These are phyloP conservation scores for Plagodis pulveraria DNA, from an alignment of 2,888 invertebrate genomes.

Conservation along the genomic window DNA sequence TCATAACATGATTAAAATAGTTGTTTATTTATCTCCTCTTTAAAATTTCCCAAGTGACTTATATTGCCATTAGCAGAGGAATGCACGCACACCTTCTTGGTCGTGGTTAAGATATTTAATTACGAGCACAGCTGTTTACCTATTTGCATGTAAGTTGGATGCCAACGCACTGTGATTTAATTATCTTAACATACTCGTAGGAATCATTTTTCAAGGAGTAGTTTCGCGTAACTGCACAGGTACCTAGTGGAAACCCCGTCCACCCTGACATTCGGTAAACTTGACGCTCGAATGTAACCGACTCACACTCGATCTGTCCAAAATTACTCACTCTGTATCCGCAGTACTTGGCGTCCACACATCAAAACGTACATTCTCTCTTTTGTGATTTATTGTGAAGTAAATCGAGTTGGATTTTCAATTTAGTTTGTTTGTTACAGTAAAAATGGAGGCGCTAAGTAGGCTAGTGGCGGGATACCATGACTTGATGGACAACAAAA, in stretches of 20 bases:
- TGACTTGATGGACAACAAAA: slow-evolving; percentile 93
- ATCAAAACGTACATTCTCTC: slow-evolving; percentile 14
- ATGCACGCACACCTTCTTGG: slow-evolving; percentile 8
- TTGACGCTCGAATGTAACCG: slow-evolving; percentile 49
- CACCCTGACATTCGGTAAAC: slow-evolving; percentile 71
- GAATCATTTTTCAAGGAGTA: slow-evolving; percentile 23
- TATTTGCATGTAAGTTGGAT: slow-evolving; percentile 10
- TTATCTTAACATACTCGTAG: slow-evolving; percentile 18
- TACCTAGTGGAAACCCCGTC: slow-evolving; percentile 47
- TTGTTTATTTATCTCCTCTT: not conserved
- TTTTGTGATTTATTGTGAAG: slow-evolving; percentile 3
- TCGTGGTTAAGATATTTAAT: slow-evolving; percentile 13
- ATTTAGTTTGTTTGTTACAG: slow-evolving; percentile 61
- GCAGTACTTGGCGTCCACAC: slow-evolving; percentile 40
- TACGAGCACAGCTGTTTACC: slow-evolving; percentile 20
- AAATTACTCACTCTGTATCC: slow-evolving; percentile 46
- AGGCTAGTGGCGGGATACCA: slow-evolving; percentile 87
- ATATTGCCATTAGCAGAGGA: slow-evolving; percentile 3
- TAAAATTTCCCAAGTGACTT: not conserved
- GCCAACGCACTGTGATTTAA: slow-evolving; percentile 9
- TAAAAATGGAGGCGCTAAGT: slow-evolving; percentile 86
- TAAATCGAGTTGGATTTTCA: not conserved
- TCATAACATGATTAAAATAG: not conserved
- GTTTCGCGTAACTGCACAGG: slow-evolving; percentile 24
- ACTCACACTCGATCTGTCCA: slow-evolving; percentile 37